These are phyloP conservation scores for Chrysina gloriosa DNA, from an alignment of 2,888 invertebrate genomes.

Conservation along the genomic window DNA sequence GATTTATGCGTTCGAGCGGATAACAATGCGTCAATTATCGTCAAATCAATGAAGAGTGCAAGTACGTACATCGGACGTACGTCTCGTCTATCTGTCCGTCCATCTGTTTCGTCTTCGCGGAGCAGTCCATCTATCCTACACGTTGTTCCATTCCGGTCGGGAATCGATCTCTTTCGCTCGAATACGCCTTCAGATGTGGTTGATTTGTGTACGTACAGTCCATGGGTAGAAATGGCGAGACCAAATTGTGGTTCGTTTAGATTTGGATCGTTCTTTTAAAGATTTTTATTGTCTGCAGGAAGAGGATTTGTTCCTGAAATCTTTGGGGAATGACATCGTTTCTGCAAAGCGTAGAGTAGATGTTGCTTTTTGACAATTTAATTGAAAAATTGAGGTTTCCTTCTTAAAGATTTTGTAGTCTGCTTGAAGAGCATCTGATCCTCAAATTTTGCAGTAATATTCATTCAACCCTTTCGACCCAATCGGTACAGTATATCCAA, in stretches of 20 bases:
- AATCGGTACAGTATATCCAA: no score
- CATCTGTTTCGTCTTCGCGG: not conserved
- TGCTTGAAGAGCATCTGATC: no score
- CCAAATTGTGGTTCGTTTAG: not conserved
- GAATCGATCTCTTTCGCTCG: not conserved
- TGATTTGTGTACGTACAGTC: not conserved
- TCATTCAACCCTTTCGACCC: no score
- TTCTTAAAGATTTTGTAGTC: no score
- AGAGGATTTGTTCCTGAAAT: no score
- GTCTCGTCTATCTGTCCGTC: not conserved
- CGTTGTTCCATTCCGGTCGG: not conserved
- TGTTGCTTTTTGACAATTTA: no score
- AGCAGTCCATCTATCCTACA: not conserved
- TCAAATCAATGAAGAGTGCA: constrained; percentile 11
- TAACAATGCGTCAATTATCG: constrained; percentile 24
- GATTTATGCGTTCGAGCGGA: constrained; percentile 5
- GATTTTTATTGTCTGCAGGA: no score
- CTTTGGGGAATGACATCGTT: no score
- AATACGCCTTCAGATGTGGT: not conserved
- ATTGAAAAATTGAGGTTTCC: no score
- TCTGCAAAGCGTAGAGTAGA: no score
- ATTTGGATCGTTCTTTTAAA: not conserved
- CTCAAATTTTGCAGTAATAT: no score
- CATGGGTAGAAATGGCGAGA: not conserved
- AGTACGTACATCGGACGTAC: not conserved